Base-by-base conservation (phyloP, 2,113 vertebrate species). In the Gavialis gangeticus region DNA sequence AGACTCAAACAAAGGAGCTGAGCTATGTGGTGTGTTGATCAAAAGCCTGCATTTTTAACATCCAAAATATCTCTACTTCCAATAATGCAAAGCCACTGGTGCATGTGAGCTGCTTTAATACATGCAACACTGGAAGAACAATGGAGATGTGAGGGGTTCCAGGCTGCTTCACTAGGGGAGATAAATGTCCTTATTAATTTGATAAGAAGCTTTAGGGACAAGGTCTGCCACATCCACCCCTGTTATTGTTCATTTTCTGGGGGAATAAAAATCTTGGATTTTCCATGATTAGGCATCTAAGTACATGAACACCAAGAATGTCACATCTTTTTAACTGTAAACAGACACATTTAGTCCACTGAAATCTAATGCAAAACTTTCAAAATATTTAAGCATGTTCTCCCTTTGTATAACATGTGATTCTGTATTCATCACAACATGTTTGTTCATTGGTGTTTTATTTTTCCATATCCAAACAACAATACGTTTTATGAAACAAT, bases 201-300 rank as follows among this genome's bases (percentile, higher is more conserved):
- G 81, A 67, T 0, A 2, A 59, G 12, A 12, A 34, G 14, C 3
- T 1, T 1, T 25, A 86, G 18, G 46, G 85, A 82, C 13, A 27
- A 84, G 37, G 5, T 15, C 56, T 76, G 66, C 73, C 46, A 4
- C 37, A 5, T 14, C 71, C 19, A 19, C 54, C 8, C n/a, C n/a
- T 77, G 24, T 62, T 37, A 64, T 24, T 5, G 6, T 62, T 25
- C 25, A 6, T 21, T n/a, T 2, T 82, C 57, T 16, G 1, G 34
- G 37, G 15, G 16, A 90, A 87, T 66, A 88, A 89, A 87, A 84
- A 75, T 21, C 27, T 18, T 54, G 27, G 10, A 13, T 59, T 79
- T 60, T 57, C 17, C 57, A 78, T 25, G 18, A 59, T 78, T 34
- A 59, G 57, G 30, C n/a, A 13, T 79, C 12, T 34, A 79, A 79